These are phyloP conservation scores for Mycteria americana DNA, from an alignment of 2,797 vertebrate species.

Conservation along the genomic window DNA sequence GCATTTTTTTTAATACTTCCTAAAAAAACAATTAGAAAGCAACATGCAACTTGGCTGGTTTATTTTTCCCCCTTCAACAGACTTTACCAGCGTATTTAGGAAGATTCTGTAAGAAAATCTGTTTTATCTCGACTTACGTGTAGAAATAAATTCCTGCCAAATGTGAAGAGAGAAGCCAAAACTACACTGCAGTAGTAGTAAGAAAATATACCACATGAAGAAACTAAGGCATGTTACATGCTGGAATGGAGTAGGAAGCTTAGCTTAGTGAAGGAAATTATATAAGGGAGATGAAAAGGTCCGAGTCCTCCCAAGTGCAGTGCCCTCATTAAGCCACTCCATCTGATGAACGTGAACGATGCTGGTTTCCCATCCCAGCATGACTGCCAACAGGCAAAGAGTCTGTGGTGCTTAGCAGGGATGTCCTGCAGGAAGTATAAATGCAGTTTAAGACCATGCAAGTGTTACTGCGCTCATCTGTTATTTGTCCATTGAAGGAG, in stretches of 20 bases:
- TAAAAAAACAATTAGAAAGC: not conserved
- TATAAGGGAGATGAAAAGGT: not conserved
- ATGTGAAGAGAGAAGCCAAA: not conserved
- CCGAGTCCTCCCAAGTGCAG: not conserved
- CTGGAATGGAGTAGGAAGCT: not conserved
- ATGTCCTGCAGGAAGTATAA: not conserved
- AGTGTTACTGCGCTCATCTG: not conserved
- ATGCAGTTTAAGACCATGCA: not conserved
- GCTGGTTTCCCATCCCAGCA: not conserved
- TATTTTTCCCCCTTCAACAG: not conserved
- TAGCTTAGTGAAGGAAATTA: not conserved
- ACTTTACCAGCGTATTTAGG: not conserved
- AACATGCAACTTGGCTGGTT: not conserved
- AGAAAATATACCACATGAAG: not conserved
- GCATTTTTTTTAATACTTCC: not conserved
- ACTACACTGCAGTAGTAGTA: not conserved
- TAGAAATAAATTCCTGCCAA: not conserved
- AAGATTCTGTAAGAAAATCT: not conserved
- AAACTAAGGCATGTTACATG: not conserved
- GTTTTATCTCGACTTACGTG: not conserved
- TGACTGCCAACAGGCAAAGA: not conserved
- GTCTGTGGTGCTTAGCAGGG: not conserved
- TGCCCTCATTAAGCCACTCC: not conserved
- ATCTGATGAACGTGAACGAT: accelerated
- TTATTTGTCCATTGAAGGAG: not conserved